A percentile compares a stretch with the other conserved stretches of the same genome.
Conservation (phyloP, 2,113 vertebrate species). For the Dicaeum eximium region DNA sequence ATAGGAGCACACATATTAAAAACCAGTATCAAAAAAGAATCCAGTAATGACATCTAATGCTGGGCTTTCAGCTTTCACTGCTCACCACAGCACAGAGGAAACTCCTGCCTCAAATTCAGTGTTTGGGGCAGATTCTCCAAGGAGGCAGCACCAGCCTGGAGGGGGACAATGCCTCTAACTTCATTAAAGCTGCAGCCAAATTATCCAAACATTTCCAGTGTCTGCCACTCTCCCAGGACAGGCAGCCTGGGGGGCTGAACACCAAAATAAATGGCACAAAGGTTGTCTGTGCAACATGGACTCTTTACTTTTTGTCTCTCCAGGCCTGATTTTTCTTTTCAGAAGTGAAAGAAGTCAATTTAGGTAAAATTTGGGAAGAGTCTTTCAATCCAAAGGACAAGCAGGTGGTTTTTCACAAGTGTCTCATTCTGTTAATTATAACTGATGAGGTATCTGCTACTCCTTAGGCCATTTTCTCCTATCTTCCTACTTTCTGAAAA, state of each 20-base stretch:
- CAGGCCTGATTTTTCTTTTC: not conserved
- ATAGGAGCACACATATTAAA: slow-evolving; percentile 39
- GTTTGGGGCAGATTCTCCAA: not conserved
- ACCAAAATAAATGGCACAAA: not conserved
- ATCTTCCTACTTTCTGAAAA: not conserved
- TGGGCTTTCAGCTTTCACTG: not conserved
- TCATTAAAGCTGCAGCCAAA: not conserved
- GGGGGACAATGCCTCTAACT: not conserved
- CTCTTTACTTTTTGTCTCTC: not conserved
- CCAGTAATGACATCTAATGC: not conserved
- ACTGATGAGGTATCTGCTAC: not conserved
- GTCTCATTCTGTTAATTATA: not conserved
- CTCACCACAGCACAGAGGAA: not conserved
- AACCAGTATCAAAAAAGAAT: slow-evolving; percentile 24
- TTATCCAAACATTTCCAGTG: not conserved
- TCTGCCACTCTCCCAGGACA: not conserved
- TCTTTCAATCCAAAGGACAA: not conserved
- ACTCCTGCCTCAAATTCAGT: not conserved
- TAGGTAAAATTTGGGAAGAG: not conserved
- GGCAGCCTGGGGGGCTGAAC: not conserved
- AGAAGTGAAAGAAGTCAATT: not conserved
- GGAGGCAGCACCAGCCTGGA: not conserved
- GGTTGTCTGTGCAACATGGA: not conserved
- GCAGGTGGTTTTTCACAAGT: not conserved
- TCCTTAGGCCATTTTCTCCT: not conserved